phyloP scores from a whole-genome alignment of 2,888 invertebrate species.

The Cynaeus angustus region DNA sequence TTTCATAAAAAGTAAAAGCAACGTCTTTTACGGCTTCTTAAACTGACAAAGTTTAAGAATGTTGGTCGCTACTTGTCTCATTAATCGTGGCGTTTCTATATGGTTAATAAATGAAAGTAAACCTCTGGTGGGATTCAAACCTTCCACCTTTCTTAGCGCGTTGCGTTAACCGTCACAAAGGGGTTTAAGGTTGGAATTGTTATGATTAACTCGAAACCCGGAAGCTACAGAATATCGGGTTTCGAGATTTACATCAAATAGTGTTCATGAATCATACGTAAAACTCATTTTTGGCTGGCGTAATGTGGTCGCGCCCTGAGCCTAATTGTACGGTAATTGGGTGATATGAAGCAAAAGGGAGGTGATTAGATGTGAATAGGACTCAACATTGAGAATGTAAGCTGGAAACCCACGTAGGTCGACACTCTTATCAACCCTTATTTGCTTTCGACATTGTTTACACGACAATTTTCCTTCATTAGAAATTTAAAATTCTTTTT shows the following conservation, averaged over 20 bases:
- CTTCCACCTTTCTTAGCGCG: conserved; percentile 12
- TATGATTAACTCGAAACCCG: conserved; percentile 15
- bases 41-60: too few relatives aligned
- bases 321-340: conserved; percentile 30
- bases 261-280: conserved; percentile 17
- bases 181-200: conserved; percentile 6
- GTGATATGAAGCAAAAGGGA: conserved; percentile 28
- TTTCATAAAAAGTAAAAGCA: too few relatives aligned
- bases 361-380: conserved; percentile 28
- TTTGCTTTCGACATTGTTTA: conserved; percentile 29
- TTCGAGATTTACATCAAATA: conserved; percentile 13
- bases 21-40: too few relatives aligned
- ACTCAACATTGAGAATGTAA: conserved; percentile 17
- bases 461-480: conserved; percentile 31
- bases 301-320: conserved; percentile 16
- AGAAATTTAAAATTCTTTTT: conserved; percentile 37
- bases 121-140: conserved; percentile 6
- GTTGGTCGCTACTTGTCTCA: neutral
- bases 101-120: conserved; percentile 15
- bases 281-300: conserved; percentile 17
- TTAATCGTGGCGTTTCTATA: conserved; percentile 18
- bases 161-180: conserved; percentile 14
- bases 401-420: conserved; percentile 11
- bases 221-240: conserved; percentile 17
- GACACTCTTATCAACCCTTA: conserved; percentile 29